Base-by-base conservation (phyloP, 2,888 invertebrate species). In the Lasiommata megera region DNA sequence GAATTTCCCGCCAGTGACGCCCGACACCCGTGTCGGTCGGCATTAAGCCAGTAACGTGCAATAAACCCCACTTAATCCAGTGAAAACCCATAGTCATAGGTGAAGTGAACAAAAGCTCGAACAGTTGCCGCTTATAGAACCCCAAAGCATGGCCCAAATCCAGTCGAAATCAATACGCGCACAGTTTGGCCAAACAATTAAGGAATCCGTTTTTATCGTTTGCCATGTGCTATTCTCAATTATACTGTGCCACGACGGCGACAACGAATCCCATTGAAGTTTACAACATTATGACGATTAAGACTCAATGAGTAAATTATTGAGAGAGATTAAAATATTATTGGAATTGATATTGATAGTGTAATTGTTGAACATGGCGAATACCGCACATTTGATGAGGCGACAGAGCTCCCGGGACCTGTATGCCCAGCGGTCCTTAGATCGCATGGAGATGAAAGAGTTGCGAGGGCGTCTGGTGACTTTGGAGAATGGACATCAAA, bases 381-480 rank as follows among this genome's bases (percentile, higher is more conserved):
- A 97, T 83, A 96, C 97, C 69, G 96, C 96, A 56, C 97, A 97
- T 86, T 92, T 97, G 77, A 94, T 97, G 76, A 93, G 97, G 68
- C 93, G 97, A 56, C 97, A 97, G 85, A 97, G 97, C 82, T 97
- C 97, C 58, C 93, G 96, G 67, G 97, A 97, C 75, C 92, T 96
- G 46, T 94, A 95, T 75, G 93, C 93, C 11, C 96, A 96, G 82
- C 93, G 95, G 64, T 96, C 96, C 51, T 83, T 97, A 70, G 97
- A 97, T 79, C 94, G 96, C 48, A 92, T 97, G 77, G 97, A 97
- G 77, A 93, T 97, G 92, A 95, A 96, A 78, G 97, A 97, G 80
- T 88, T 97, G 82, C 92, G 95, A 48, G 96, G 96, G 0, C 92
- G 97, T 44, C 86, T 97, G 69, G 95, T 97, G 40, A 82, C 92